phyloP scores from a whole-genome alignment of 2,888 invertebrate genomes.

The Macaria liturata region DNA sequence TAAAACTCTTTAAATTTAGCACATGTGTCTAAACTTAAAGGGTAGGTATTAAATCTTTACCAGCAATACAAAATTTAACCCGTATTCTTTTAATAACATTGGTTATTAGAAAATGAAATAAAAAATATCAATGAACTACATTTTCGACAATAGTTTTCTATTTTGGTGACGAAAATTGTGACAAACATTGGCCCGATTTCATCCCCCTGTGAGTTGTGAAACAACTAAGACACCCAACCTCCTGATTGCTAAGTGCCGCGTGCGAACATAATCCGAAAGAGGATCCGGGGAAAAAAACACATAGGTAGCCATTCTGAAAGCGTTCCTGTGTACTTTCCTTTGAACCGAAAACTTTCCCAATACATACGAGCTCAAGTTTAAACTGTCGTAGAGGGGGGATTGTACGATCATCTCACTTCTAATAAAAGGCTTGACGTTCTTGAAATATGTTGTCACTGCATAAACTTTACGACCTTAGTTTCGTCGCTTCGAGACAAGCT shows the following conservation, averaged over 20 bases:
- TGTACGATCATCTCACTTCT: conserved; percentile 71
- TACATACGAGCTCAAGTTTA: conserved; percentile 68
- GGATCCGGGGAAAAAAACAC: conserved; percentile 59
- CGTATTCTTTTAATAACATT: too few species aligned
- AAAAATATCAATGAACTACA: too few species aligned
- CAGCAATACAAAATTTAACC: too few species aligned
- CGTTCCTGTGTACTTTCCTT: conserved; percentile 79
- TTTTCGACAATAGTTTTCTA: too few species aligned
- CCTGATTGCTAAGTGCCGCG: conserved; percentile 62
- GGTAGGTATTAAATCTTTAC: too few species aligned
- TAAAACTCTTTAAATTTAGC: too few species aligned
- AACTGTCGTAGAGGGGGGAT: conserved; percentile 65
- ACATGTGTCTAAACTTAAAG: too few species aligned
- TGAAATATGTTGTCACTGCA: conserved; percentile 81
- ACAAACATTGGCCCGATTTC: conserved; percentile 5
- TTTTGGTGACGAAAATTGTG: too few species aligned
- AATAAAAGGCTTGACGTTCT: conserved; percentile 73
- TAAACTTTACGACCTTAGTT: conserved; percentile 79
- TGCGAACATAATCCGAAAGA: conserved; percentile 68
- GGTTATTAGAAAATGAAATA: too few species aligned
- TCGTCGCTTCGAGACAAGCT: conserved; percentile 63
- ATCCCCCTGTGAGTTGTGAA: conserved; percentile 21
- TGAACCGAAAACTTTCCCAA: conserved; percentile 81
- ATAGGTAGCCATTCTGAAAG: conserved; percentile 69
- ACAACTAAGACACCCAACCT: conserved; percentile 50